Percentiles rank a stretch among this genome's conserved stretches.
phyloP scores from a whole-genome alignment of 2,888 invertebrate species.

The Phytoseiulus persimilis region DNA sequence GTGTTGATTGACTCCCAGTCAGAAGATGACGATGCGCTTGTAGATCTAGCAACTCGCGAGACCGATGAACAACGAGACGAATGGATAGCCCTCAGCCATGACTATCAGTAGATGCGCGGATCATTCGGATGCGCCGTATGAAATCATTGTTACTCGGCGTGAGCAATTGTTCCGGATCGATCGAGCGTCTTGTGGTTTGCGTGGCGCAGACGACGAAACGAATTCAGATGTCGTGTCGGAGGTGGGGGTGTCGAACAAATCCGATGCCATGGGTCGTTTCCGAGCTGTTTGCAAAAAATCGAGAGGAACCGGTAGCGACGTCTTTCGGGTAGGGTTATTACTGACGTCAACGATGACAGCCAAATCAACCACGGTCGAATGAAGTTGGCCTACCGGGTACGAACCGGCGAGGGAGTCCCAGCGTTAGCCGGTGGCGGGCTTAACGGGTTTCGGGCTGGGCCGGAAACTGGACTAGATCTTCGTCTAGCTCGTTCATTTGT shows the following conservation, averaged over 20 bases:
- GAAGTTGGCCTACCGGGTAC: background rate
- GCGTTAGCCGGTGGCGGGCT: background rate
- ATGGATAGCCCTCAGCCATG: background rate
- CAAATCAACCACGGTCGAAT: background rate
- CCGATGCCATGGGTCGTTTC: no score
- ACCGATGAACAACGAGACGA: background rate
- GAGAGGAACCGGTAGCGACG: no score
- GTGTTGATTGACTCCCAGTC: background rate
- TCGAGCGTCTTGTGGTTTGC: background rate
- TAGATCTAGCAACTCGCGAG: background rate
- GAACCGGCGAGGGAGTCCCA: background rate
- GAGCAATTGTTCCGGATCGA: background rate
- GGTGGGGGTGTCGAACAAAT: no score
- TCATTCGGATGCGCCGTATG: background rate
- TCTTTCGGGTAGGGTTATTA: background rate
- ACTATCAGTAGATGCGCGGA: no score
- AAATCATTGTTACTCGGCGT: background rate
- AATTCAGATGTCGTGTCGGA: background rate
- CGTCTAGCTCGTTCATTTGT: background rate
- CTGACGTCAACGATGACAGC: background rate
- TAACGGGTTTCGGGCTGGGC: background rate
- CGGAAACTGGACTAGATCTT: background rate
- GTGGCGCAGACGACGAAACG: background rate
- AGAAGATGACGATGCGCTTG: background rate
- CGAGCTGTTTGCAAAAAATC: no score